Base-by-base conservation (phyloP, 2,113 vertebrate genomes). In the Stomatorhinus ivindoensis region DNA sequence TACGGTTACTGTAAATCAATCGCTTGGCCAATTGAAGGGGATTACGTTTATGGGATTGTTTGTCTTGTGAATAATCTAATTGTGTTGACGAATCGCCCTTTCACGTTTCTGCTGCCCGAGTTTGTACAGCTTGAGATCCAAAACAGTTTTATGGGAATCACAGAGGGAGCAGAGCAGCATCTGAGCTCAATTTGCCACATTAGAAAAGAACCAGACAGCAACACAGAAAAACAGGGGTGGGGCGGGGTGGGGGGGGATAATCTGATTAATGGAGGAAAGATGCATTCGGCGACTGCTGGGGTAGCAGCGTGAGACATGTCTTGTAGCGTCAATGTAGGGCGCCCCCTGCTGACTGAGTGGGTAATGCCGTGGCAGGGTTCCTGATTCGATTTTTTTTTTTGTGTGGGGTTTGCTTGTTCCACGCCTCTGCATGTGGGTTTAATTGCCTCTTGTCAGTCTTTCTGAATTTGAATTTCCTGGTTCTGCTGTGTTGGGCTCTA, bases 161-260 rank as follows among this genome's bases (percentile, higher is more conserved):
- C 87, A n/a, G 47, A 90, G 87, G 80, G 87, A 50, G 86, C 35
- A 91, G 91, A 50, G 82, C 55, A 92, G 91, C 95, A 95, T 94
- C 93, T 96, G 95, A 95, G 92, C 90, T 92, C 92, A 95, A 95
- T 96, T 94, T 95, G 94, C 93, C 93, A 90, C 90, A 92, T 69
- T 76, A 93, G 91, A 93, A 90, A 91, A 88, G 88, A 92, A 93
- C 90, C 90, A 92, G 92, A 89, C 87, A 91, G 91, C 90, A 95
- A 94, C 94, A 94, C 93, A 93, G 92, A 90, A 93, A 92, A 89
- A 90, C 92, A 94, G 92, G 93, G 92, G 92, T 93, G 94, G 94
- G 94, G 94, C 93, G 95, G 92, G 94, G 91, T 7, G 51, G 6
- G 53, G 39, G 39, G 39, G 50, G 53, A 73, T 48, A 44, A 55